phyloP scores from a whole-genome alignment of 2,888 invertebrate species.

The Phlogophora meticulosa region DNA sequence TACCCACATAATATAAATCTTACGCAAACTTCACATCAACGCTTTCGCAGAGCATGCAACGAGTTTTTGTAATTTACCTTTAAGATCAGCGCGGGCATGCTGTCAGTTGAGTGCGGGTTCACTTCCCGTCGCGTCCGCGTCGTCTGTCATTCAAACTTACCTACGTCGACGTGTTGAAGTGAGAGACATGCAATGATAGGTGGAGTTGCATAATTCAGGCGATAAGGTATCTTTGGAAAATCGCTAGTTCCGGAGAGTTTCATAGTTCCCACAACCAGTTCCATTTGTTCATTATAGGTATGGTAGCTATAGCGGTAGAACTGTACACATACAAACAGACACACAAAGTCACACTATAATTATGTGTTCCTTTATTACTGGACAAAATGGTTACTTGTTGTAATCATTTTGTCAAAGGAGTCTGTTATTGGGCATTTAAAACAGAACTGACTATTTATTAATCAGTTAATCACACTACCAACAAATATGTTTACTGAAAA shows the following conservation, averaged over 20 bases:
- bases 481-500: too few relatives aligned
- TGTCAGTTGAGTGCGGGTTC: slow-evolving; percentile 18
- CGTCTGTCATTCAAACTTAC: slow-evolving; percentile 53
- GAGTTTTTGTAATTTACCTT: slow-evolving; percentile 38
- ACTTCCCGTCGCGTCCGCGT: slow-evolving; percentile 36
- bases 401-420: too few relatives aligned
- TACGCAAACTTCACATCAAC: slow-evolving; percentile 13
- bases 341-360: neutral
- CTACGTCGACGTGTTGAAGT: slow-evolving; percentile 14
- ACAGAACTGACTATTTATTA: too few relatives aligned
- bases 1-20: slow-evolving; percentile 4
- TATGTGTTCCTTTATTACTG: too few relatives aligned
- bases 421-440: too few relatives aligned
- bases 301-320: too few relatives aligned
- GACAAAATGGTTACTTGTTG: too few relatives aligned
- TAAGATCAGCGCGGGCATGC: slow-evolving; percentile 29
- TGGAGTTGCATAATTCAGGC: neutral
- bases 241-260: neutral
- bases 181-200: slow-evolving; percentile 16
- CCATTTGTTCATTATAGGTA: too few relatives aligned
- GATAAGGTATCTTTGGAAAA: slow-evolving; percentile 26
- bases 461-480: too few relatives aligned
- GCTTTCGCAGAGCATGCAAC: slow-evolving; percentile 34
- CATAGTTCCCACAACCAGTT: too few relatives aligned
- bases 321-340: too few relatives aligned